phyloP scores from a whole-genome alignment of 1,140 invertebrate genomes.

The Eumeta japonica region DNA sequence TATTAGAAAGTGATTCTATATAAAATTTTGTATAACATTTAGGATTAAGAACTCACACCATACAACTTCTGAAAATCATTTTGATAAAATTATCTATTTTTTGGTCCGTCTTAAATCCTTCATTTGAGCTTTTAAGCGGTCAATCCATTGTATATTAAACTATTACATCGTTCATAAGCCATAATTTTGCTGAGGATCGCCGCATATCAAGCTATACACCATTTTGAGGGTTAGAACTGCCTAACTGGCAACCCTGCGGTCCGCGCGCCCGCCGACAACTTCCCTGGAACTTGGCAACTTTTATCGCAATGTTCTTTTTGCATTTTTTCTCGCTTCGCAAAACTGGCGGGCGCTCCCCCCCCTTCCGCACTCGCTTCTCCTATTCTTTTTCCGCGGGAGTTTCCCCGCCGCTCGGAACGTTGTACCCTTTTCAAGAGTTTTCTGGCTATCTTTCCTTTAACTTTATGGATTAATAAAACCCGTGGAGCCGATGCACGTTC shows the following conservation, averaged over 20 bases:
- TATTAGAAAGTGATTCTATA: no score
- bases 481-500: slow-evolving; percentile 24
- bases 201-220: no score
- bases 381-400: background rate
- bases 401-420: slow-evolving; percentile 27
- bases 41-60: no score
- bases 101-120: no score
- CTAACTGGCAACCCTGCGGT: slow-evolving; percentile 34
- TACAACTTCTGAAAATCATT: no score
- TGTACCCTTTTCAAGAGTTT: slow-evolving; percentile 55
- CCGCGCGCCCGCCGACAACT: slow-evolving; percentile 24
- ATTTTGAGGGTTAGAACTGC: no score
- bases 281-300: slow-evolving; percentile 46
- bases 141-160: no score
- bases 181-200: no score
- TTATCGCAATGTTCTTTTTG: slow-evolving; percentile 42
- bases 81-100: no score
- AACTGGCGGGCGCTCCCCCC: background rate
- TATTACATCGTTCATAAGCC: no score
- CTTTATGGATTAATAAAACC: slow-evolving; percentile 29
- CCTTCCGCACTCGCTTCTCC: background rate
- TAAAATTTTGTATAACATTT: no score
- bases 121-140: no score
- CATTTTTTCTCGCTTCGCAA: slow-evolving; percentile 37
- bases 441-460: slow-evolving; percentile 52